Conservation (phyloP, 1,140 invertebrate species). For the Papilio xuthus region DNA sequence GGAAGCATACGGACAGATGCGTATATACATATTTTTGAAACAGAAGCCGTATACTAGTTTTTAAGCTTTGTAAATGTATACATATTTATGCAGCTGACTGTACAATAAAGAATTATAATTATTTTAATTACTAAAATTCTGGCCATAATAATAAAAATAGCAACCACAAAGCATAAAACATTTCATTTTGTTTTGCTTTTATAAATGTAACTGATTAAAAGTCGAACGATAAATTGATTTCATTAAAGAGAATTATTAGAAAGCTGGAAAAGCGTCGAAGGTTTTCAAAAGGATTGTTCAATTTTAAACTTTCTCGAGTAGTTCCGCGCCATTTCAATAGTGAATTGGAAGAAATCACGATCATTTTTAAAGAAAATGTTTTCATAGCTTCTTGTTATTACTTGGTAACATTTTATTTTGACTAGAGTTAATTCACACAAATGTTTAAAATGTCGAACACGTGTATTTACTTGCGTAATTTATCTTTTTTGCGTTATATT, state of each 20-base stretch:
- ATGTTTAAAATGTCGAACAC: too few relatives aligned
- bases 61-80: too few relatives aligned
- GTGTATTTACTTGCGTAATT: too few relatives aligned
- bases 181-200: conserved; percentile 22
- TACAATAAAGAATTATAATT: too few relatives aligned
- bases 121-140: background rate
- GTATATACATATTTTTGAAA: too few relatives aligned
- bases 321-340: conserved; percentile 3
- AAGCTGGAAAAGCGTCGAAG: conserved; percentile 46
- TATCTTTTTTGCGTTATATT: too few relatives aligned
- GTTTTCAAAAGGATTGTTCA: conserved; percentile 67
- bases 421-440: too few relatives aligned
- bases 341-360: background rate
- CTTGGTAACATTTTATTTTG: too few relatives aligned
- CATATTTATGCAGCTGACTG: too few relatives aligned
- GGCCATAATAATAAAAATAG: background rate
- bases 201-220: conserved; percentile 6
- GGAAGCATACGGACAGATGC: too few relatives aligned
- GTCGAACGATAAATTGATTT: conserved; percentile 38
- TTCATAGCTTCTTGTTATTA: background rate
- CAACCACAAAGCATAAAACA: background rate
- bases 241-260: conserved; percentile 63
- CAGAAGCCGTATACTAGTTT: too few relatives aligned
- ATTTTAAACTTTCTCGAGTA: conserved; percentile 58
- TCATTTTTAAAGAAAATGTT: background rate